Evolutionary conservation across 1,140 invertebrate species (phyloP).

Genomic region (Apis laboriosa): DNA sequence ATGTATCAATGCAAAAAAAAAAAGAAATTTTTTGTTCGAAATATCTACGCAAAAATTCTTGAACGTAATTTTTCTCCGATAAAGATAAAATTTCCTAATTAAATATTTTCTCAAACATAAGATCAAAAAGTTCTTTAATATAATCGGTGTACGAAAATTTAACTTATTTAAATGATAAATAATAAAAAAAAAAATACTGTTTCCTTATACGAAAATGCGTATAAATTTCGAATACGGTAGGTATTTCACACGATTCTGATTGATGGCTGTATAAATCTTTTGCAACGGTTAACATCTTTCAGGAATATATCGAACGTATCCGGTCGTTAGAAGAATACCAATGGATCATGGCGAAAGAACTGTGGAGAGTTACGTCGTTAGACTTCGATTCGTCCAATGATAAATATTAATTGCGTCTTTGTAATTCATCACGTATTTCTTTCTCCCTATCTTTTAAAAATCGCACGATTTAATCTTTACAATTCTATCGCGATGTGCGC

Average conservation of each 20-base stretch:
- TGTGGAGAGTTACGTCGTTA: neutral
- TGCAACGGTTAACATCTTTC: slow-evolving; percentile 50
- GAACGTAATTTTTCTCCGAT: too few species aligned
- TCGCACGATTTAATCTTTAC: too few species aligned
- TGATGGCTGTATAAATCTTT: slow-evolving; percentile 57
- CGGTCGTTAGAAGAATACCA: slow-evolving; percentile 42
- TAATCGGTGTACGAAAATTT: too few species aligned
- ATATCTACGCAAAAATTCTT: too few species aligned
- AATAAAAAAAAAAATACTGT: too few species aligned
- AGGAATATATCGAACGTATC: slow-evolving; percentile 46
- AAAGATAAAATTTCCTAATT: too few species aligned
- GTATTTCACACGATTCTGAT: slow-evolving; percentile 48
- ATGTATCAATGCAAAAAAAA: too few species aligned
- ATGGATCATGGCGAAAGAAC: slow-evolving; percentile 2
- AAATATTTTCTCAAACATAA: too few species aligned
- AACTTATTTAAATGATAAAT: too few species aligned
- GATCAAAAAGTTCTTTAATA: too few species aligned
- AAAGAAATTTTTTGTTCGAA: too few species aligned
- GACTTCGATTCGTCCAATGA: neutral
- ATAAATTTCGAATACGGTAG: slow-evolving; percentile 49
- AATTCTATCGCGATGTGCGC: neutral
- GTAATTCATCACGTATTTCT: neutral
- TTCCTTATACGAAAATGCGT: neutral
- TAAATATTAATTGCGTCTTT: slow-evolving; percentile 1
- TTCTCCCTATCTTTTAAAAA: neutral